Evolutionary conservation across 2,888 invertebrate species (phyloP).

Genomic region (Monopis laevigella): DNA sequence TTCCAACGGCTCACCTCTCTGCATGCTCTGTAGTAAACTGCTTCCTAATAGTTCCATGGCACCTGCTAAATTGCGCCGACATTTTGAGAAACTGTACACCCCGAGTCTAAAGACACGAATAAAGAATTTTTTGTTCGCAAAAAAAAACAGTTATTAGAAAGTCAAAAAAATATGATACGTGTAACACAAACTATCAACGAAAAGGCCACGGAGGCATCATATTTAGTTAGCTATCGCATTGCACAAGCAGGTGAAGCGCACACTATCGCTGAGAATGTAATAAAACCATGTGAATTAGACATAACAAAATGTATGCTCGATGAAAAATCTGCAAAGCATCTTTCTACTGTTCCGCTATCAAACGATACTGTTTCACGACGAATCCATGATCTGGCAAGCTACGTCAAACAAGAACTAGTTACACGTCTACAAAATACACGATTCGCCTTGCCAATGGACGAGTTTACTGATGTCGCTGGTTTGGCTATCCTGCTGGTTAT

Average conservation of each 20-base stretch:
- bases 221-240: constrained; percentile 25
- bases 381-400: constrained; percentile 26
- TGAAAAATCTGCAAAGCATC: constrained; percentile 27
- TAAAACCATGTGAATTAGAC: constrained; percentile 20
- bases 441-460: no score
- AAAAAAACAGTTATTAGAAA: constrained; percentile 21
- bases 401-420: constrained; percentile 26
- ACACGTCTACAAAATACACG: constrained; percentile 20
- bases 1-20: constrained; percentile 23
- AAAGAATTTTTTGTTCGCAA: constrained; percentile 21
- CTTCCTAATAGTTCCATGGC: constrained; percentile 24
- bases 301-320: constrained; percentile 26
- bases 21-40: constrained; percentile 17
- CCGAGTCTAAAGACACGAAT: constrained; percentile 23
- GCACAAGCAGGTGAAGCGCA: constrained; percentile 25
- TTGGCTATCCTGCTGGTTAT: constrained; percentile 25
- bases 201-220: constrained; percentile 26
- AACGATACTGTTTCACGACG: constrained; percentile 28
- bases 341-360: constrained; percentile 27
- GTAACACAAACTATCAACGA: constrained; percentile 23
- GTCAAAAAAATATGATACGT: constrained; percentile 23
- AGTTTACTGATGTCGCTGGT: no score
- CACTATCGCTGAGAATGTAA: constrained; percentile 28
- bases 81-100: constrained; percentile 22
- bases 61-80: constrained; percentile 24